Evolutionary conservation across 2,113 vertebrate species (phyloP).

Genomic region (Apeltes quadracus): DNA sequence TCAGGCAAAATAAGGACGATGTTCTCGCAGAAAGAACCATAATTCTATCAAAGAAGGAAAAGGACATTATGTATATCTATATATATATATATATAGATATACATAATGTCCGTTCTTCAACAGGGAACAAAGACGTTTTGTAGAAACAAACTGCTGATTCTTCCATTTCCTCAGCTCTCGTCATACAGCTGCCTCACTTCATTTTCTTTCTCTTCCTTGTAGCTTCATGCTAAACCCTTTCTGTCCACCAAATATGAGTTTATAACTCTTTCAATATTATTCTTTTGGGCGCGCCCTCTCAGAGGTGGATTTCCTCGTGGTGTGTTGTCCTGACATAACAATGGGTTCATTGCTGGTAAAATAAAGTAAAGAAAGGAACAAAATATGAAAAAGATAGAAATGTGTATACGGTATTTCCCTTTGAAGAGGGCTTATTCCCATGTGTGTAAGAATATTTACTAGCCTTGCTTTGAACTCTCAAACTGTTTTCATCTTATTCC

Average conservation of each 20-base stretch:
- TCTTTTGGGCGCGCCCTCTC: background rate
- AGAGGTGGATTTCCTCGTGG: constrained; percentile 19
- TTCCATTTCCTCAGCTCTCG: background rate
- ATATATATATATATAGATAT: too few relatives aligned
- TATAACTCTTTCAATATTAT: constrained; percentile 36
- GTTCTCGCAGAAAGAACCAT: background rate
- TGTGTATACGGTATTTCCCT: constrained; percentile 33
- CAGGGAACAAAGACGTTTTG: constrained; percentile 16
- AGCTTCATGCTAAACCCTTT: constrained; percentile 34
- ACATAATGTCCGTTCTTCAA: too few relatives aligned
- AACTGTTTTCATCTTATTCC: constrained; percentile 37
- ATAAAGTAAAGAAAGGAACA: constrained; percentile 32
- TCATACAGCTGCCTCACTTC: background rate
- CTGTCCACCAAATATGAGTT: constrained; percentile 50
- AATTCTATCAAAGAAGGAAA: background rate
- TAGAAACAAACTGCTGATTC: background rate
- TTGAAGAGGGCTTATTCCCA: constrained; percentile 46
- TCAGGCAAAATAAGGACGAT: background rate
- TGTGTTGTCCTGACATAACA: constrained; percentile 5
- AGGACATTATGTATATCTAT: too few relatives aligned
- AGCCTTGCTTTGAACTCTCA: constrained; percentile 43
- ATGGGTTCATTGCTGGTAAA: constrained; percentile 8
- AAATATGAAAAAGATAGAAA: background rate
- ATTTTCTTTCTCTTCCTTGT: constrained; percentile 12
- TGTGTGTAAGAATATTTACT: constrained; percentile 44